A percentile compares a stretch with the other conserved stretches of the same genome.
Conservation (phyloP, 2,113 vertebrate species). For the Spheniscus mendiculus region DNA sequence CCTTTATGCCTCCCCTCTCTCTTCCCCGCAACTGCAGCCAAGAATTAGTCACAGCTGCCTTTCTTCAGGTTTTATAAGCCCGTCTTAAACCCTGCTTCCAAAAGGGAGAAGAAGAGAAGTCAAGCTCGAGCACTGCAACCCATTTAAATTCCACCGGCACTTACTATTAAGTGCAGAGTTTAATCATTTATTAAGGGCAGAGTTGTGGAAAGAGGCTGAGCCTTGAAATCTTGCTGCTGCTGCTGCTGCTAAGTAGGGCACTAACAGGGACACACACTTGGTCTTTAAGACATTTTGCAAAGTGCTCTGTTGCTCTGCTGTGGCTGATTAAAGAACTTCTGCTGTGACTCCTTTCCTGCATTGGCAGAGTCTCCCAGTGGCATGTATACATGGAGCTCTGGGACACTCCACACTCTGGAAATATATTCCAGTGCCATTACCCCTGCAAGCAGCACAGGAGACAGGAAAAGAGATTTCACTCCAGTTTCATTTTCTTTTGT, state of each 20-base stretch:
- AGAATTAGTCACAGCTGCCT: constrained; percentile 37
- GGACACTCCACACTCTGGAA: not conserved
- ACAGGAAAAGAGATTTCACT: not conserved
- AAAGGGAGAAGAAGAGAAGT: not conserved
- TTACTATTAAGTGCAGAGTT: not conserved
- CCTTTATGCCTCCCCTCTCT: not conserved
- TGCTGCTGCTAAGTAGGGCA: not conserved
- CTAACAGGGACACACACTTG: not conserved
- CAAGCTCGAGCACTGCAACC: not conserved
- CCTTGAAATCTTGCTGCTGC: not conserved
- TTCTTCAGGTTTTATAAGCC: constrained; percentile 31
- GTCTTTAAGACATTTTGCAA: not conserved
- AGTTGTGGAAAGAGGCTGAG: not conserved
- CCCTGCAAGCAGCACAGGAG: not conserved
- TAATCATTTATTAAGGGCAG: constrained; percentile 35
- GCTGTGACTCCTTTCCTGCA: not conserved
- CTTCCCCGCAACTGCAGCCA: not conserved
- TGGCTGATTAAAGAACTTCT: not conserved
- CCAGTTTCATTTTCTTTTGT: not conserved
- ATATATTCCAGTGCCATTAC: not conserved
- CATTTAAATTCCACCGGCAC: not conserved
- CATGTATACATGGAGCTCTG: not conserved
- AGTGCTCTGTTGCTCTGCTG: not conserved
- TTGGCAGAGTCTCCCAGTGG: not conserved
- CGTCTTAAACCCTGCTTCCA: not conserved